These are phyloP conservation scores for Brachionus asplanchnoidis DNA, from an alignment of 1,140 invertebrate species.

Conservation along the genomic window DNA sequence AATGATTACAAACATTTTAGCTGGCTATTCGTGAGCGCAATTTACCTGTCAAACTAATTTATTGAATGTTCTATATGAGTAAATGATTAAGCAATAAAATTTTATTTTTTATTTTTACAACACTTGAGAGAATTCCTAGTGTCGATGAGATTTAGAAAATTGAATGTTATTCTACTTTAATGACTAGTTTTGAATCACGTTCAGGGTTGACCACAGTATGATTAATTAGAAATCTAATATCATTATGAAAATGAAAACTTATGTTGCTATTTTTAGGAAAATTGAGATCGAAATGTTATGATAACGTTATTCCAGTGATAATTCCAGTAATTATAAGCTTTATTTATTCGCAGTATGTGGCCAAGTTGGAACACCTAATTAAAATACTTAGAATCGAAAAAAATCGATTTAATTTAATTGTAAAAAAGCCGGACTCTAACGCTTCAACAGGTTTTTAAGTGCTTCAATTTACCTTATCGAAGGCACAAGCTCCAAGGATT, in stretches of 20 bases:
- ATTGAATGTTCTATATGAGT: not conserved
- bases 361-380: not conserved
- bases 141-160: not conserved
- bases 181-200: not conserved
- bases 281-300: slow-evolving; percentile 36
- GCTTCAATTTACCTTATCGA: not conserved
- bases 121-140: not conserved
- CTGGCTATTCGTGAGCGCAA: not conserved
- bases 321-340: slow-evolving; percentile 28
- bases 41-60: slow-evolving; percentile 30
- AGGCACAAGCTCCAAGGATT: not conserved
- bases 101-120: not conserved
- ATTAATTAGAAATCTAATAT: slow-evolving; percentile 37
- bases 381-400: not conserved
- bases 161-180: not conserved
- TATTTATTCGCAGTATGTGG: not conserved
- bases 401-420: not conserved
- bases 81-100: slow-evolving; percentile 18
- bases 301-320: slow-evolving; percentile 22
- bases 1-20: slow-evolving; percentile 29
- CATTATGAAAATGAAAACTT: slow-evolving; percentile 26
- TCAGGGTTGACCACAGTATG: slow-evolving; percentile 3
- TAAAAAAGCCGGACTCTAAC: not conserved
- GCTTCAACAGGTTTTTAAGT: slow-evolving; percentile 1
- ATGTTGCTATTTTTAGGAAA: slow-evolving; percentile 30